phyloP scores from a whole-genome alignment of 1,140 invertebrate species.

The Caenorhabditis tropicalis region DNA sequence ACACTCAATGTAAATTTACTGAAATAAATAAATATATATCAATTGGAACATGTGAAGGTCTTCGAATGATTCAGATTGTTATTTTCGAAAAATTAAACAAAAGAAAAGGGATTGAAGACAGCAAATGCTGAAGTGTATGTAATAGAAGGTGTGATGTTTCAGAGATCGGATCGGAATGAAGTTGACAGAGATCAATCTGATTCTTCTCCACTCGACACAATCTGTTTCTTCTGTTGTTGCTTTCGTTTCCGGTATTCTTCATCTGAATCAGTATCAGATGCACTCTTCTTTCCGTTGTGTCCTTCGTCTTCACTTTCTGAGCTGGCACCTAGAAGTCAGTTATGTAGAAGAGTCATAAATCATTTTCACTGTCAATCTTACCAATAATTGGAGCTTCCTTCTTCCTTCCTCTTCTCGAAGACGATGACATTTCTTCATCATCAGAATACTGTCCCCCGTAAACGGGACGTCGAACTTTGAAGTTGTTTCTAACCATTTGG shows the following conservation, averaged over 20 bases:
- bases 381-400: constrained; percentile 59
- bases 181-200: constrained; percentile 58
- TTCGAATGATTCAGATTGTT: no score
- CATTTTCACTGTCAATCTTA: constrained; percentile 55
- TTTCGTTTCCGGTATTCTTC: constrained; percentile 43
- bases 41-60: no score
- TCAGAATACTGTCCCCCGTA: constrained; percentile 42
- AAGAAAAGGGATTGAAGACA: no score
- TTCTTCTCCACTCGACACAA: constrained; percentile 56
- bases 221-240: constrained; percentile 56
- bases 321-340: constrained; percentile 16
- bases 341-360: neutral
- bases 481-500: constrained; percentile 60
- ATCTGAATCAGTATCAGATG: constrained; percentile 45
- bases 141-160: neutral
- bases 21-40: neutral
- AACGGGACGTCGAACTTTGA: constrained; percentile 51
- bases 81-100: no score
- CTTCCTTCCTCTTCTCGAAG: constrained; percentile 5
- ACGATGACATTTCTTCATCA: constrained; percentile 27
- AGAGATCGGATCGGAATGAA: neutral
- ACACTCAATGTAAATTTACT: neutral
- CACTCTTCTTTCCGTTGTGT: neutral
- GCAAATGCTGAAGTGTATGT: no score
- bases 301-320: constrained; percentile 31